These are phyloP conservation scores for Vidua macroura DNA, from an alignment of 2,113 vertebrate species.

Conservation along the genomic window DNA sequence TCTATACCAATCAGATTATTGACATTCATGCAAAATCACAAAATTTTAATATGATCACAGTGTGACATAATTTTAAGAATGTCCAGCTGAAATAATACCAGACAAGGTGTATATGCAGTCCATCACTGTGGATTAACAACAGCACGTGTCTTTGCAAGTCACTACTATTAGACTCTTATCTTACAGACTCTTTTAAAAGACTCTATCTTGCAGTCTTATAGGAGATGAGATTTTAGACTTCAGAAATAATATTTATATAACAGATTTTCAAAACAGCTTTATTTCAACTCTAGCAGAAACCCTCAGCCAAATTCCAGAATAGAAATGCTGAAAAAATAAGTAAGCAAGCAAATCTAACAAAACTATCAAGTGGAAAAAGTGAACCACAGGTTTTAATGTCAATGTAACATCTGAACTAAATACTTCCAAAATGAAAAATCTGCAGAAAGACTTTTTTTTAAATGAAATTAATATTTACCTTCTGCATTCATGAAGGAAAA, in stretches of 20 bases:
- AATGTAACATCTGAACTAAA: not conserved
- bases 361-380: not conserved
- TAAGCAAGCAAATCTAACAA: not conserved
- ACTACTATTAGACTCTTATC: not conserved
- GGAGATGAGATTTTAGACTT: not conserved
- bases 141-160: not conserved
- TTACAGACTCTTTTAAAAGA: not conserved
- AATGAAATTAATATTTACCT: not conserved
- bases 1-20: not conserved
- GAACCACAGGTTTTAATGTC: not conserved
- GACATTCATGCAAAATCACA: not conserved
- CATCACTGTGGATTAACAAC: not conserved
- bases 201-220: not conserved
- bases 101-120: not conserved
- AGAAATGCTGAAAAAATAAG: not conserved
- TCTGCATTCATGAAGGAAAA: not conserved
- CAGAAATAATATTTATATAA: not conserved
- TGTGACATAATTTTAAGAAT: not conserved
- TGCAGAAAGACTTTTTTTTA: not conserved
- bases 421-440: not conserved
- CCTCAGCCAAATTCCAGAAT: not conserved
- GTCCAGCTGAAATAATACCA: not conserved
- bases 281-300: not conserved
- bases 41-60: not conserved
- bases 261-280: not conserved